Base-by-base conservation (phyloP, 37 sponge, comb jelly and placozoan genomes). In the Eunapius fragilis region DNA sequence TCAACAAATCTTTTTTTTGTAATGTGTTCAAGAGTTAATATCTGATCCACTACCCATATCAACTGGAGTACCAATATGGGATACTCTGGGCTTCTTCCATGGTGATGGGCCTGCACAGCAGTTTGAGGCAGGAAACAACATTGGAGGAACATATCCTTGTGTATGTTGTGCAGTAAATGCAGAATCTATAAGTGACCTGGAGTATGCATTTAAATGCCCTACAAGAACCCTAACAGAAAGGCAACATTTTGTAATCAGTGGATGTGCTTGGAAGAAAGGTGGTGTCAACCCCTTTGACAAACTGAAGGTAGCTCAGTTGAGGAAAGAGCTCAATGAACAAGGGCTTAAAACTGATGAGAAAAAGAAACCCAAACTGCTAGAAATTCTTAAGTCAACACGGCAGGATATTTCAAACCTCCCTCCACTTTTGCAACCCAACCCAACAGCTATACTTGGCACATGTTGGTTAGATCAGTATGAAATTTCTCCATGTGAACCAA, bases 71-170 rank as follows among this genome's bases (percentile, higher is more conserved):
- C n/a, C n/a, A n/a, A n/a, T n/a, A n/a, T n/a, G n/a, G n/a, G 84
- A 83, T 34, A 74, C 31, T 23, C 11, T 72, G 28, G 2, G 75
- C 31, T 83, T 48, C 58, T 85, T 85, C 69, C 76, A 85, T 24
- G 77, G 85, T 31, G 85, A 85, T 77, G 47, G 47, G 37, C 77
- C 85, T 27, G 77, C 85, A 2, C 45, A 41, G 23, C 69, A 76
- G 26, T 85, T 83, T 76, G 77, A 85, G 33, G 77, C 85, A 48
- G 85, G 85, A 41, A 31, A 73, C 37, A 68, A 78, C 10, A 36
- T 68, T 77, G 85, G 85, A 34, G 85, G 85, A 19, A 76, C 75
- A 24, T 85, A 77, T 76, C 77, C 77, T 24, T 85, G 85, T 36
- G 70, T 76, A 17, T 35, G 47, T 6, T 76, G 85, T 85, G 77